Base-by-base conservation (phyloP, 2,113 vertebrate genomes). In the Toxostoma redivivum region DNA sequence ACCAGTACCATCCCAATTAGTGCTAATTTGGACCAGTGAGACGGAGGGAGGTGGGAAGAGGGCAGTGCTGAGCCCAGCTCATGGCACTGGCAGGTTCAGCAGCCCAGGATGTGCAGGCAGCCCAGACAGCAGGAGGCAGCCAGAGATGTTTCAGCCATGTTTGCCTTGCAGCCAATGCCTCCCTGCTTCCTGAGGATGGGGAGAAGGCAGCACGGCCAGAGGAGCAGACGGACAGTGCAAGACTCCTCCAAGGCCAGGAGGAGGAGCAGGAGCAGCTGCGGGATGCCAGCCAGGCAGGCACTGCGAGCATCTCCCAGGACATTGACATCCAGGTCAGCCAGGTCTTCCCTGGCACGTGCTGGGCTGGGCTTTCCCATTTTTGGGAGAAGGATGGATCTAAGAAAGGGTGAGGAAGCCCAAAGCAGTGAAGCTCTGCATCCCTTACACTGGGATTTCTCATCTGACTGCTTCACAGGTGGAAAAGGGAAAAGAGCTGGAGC, bases 391-490 rank as follows among this genome's bases (percentile, higher is more conserved):
- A 64, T 0, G 0, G 6, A 3, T 15, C 11, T 40, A 50, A 44
- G 27, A 73, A 72, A 57, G 45, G 7, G 8, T 79, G 50, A 58
- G 56, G 40, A 86, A 86, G 30, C 44, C 19, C 0, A 1, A 27
- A 81, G 31, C 0, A 3, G 19, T 37, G 44, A 3, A 2, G n/a
- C 22, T 88, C 54, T 53, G 44, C 40, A 80, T 88, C 44, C 44
- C 25, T 77, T n/a, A 21, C 3, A 0, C 19, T 1, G 7, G 27
- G 18, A 19, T 62, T 50, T 92, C 27, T 88, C 57, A 28, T 54
- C 31, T 10, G 4, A 23, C 35, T 86, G 3, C 10, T 82, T 94
- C 81, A 81, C 95, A 99, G 99, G 98, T 98, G 86, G 98, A 98
- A 92, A 97, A 97, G 7, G 97, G 98, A 81, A 98, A 95, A 17